These are phyloP conservation scores for Anarsia innoxiella DNA, from an alignment of 2,888 invertebrate genomes.

Conservation along the genomic window DNA sequence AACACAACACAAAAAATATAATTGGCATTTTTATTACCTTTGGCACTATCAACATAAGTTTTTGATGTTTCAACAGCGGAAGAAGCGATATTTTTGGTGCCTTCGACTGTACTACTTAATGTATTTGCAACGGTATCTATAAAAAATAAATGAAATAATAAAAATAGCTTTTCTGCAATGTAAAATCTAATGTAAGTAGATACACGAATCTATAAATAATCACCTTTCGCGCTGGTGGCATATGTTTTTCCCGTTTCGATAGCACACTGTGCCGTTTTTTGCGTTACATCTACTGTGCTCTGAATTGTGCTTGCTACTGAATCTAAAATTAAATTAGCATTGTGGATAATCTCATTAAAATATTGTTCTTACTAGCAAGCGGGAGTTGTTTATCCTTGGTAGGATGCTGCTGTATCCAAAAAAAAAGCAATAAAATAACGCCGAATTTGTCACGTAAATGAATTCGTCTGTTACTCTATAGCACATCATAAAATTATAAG, in stretches of 20 bases:
- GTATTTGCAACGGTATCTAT: slow-evolving; percentile 43
- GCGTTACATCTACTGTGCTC: slow-evolving; percentile 31
- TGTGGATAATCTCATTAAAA: too few relatives aligned
- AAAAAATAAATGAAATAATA: slow-evolving; percentile 25
- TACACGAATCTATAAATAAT: slow-evolving; percentile 2
- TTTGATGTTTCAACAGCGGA: slow-evolving; percentile 44
- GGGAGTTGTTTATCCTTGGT: too few relatives aligned
- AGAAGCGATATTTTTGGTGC: slow-evolving; percentile 40
- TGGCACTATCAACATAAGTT: slow-evolving; percentile 43
- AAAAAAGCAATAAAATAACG: too few relatives aligned
- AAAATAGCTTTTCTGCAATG: not conserved
- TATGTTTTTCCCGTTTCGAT: slow-evolving; percentile 40
- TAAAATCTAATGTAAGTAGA: not conserved
- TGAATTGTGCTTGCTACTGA: slow-evolving; percentile 17
- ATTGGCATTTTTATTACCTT: slow-evolving; percentile 37
- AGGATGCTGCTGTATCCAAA: too few relatives aligned
- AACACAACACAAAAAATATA: slow-evolving; percentile 10
- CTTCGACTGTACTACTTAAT: slow-evolving; percentile 37
- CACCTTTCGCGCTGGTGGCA: slow-evolving; percentile 39
- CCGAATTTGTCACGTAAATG: too few relatives aligned
- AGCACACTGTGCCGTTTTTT: slow-evolving; percentile 41
- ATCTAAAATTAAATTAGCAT: too few relatives aligned
- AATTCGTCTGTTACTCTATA: too few relatives aligned
- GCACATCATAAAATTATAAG: too few relatives aligned
- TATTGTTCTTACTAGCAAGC: too few relatives aligned